phyloP scores from a whole-genome alignment of 2,113 vertebrate species.

The Syngnathus typhle region DNA sequence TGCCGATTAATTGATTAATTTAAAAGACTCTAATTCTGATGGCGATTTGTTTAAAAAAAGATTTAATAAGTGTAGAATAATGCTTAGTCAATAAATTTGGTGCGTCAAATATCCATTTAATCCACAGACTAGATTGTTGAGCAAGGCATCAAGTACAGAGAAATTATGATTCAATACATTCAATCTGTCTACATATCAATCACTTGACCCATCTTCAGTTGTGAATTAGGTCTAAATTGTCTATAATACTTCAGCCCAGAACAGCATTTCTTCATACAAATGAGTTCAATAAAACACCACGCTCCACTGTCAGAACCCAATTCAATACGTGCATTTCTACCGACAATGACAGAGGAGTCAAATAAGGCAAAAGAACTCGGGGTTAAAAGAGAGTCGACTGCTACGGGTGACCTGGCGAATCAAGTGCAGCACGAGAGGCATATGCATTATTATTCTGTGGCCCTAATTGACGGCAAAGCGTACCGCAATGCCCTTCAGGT shows the following conservation, averaged over 20 bases:
- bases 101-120: neutral
- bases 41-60: neutral
- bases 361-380: neutral
- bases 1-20: too few species aligned
- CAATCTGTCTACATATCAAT: neutral
- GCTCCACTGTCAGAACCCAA: conserved; percentile 10
- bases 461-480: conserved; percentile 50
- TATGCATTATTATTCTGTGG: conserved; percentile 34
- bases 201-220: too few species aligned
- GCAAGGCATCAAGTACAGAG: too few species aligned
- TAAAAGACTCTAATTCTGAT: too few species aligned
- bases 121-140: too few species aligned
- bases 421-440: conserved; percentile 16
- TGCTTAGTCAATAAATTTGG: neutral
- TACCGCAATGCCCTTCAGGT: conserved; percentile 64
- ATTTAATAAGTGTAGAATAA: neutral
- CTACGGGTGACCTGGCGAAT: conserved; percentile 12
- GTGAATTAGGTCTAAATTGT: too few species aligned
- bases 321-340: conserved; percentile 26
- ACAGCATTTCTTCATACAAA: neutral
- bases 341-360: conserved; percentile 1
- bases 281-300: neutral
- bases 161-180: neutral
- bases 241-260: neutral
- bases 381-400: neutral